phyloP scores from a whole-genome alignment of 2,113 vertebrate species.

The Nesoenas mayeri region DNA sequence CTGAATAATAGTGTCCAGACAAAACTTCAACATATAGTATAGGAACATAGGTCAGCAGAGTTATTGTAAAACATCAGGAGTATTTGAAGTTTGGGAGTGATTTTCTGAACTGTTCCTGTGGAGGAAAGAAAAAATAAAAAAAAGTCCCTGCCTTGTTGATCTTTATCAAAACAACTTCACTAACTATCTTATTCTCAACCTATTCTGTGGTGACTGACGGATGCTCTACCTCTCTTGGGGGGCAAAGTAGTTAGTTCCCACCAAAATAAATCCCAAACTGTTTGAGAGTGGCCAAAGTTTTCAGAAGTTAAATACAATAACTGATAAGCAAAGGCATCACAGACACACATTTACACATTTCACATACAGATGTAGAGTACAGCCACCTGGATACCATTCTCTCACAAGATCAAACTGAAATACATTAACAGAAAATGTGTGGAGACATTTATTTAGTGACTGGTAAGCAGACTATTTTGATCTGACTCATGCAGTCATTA shows the following conservation, averaged over 20 bases:
- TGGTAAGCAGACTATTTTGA: background rate
- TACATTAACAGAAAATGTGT: background rate
- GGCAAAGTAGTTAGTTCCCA: background rate
- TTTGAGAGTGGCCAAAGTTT: background rate
- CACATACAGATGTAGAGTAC: background rate
- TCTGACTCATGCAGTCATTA: background rate
- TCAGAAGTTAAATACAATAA: background rate
- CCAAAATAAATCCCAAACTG: background rate
- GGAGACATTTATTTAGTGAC: background rate
- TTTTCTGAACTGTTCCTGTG: background rate
- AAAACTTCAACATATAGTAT: accelerated
- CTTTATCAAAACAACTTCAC: background rate
- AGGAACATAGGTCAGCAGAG: background rate
- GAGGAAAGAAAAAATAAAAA: background rate
- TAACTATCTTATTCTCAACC: background rate
- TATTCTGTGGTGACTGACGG: background rate
- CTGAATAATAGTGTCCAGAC: background rate
- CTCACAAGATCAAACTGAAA: background rate
- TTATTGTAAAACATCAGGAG: background rate
- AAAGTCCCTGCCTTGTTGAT: background rate
- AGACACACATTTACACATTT: background rate
- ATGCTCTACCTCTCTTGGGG: background rate
- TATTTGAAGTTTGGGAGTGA: background rate
- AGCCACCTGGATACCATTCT: background rate
- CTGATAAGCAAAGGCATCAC: background rate